These are phyloP conservation scores for Xestia ashworthii DNA, from an alignment of 2,888 invertebrate genomes.

Conservation along the genomic window DNA sequence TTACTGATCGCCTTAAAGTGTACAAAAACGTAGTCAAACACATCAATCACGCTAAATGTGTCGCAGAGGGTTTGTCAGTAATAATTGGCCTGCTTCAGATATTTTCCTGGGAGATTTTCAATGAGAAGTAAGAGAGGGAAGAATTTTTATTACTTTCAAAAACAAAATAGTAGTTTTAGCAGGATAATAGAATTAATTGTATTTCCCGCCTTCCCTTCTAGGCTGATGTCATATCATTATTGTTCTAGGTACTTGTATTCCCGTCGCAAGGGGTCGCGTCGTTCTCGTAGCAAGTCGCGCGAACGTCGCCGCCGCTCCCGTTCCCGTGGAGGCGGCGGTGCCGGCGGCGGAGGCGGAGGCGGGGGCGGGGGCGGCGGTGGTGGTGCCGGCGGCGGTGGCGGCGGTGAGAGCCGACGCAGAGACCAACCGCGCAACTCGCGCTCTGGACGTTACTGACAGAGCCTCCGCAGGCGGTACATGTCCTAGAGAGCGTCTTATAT, in stretches of 20 bases:
- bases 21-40: no score
- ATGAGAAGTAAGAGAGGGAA: no score
- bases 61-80: no score
- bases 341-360: neutral
- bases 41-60: no score
- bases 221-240: neutral
- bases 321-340: slow-evolving; percentile 78
- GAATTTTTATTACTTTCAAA: no score
- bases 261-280: slow-evolving; percentile 90
- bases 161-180: no score
- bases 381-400: slow-evolving; percentile 9
- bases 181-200: no score
- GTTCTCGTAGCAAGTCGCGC: slow-evolving; percentile 83
- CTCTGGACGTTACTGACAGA: slow-evolving; percentile 88
- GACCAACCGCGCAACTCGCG: slow-evolving; percentile 89
- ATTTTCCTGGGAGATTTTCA: no score
- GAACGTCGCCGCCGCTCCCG: slow-evolving; percentile 91
- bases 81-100: no score
- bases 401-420: slow-evolving; percentile 82
- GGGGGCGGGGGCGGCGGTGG: slow-evolving; percentile 22
- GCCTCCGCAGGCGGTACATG: neutral
- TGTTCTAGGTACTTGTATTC: slow-evolving; percentile 92
- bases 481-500: neutral
- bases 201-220: neutral
- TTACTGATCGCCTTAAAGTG: no score